Base-by-base conservation (phyloP, 1,140 invertebrate species). In the Xylocopa sonorina region DNA sequence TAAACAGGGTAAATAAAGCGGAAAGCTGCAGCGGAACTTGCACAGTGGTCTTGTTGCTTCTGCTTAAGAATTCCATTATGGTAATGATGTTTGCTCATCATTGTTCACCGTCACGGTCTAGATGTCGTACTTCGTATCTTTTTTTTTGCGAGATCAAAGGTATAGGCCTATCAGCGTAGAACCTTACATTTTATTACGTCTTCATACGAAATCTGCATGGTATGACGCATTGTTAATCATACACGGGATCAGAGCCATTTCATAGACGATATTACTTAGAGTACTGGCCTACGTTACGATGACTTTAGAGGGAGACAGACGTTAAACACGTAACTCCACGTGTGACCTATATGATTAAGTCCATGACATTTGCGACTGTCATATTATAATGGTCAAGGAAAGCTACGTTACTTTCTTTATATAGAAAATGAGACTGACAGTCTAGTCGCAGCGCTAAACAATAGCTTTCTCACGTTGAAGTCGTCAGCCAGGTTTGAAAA, bases 311-410 rank as follows among this genome's bases (percentile, higher is more conserved):
- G 21, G 0, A 18, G 55, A 34, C 7, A 46, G 7, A 1, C 0
- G 18, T 5, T 18, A 18, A 29, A 58, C 1, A 4, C 32, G 55
- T 32, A 29, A 27, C 1, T 57, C 29, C 21, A 32, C 29, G 2
- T 16, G 9, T 3, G 55, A 6, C 21, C 12, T 10, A 5, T n/a
- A 6, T 48, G 60, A 82, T 46, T 50, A 78, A 63, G 62, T 74
- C 75, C 74, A 24, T 88, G 86, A 89, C 86, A 89, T 88, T 88
- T 88, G 87, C 46, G 53, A 83, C 48, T 71, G 60, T 53, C 46
- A 51, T 0, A 34, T 73, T 80, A 29, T 27, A 76, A 73, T 66
- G 18, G 46, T 48, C 69, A 68, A 64, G 60, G 32, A 66, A 82
- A 76, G 60, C 58, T 27, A 85, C 79, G 76, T 82, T 73, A 86